A percentile compares a stretch with the other conserved stretches of the same genome.
These are phyloP conservation scores for Characodon lateralis DNA, from an alignment of 2,797 vertebrate species.

Conservation along the genomic window DNA sequence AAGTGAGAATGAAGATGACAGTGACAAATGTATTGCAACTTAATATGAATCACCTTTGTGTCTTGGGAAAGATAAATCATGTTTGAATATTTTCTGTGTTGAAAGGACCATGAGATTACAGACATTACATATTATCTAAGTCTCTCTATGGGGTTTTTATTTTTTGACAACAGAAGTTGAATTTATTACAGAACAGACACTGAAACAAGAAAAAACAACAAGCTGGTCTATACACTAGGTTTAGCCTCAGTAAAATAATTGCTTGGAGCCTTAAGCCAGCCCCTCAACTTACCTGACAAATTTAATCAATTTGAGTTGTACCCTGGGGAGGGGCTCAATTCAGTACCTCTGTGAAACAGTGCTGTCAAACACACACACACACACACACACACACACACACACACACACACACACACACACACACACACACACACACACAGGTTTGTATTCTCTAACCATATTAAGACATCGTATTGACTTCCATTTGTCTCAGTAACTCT, in stretches of 20 bases:
- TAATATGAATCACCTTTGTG: slow-evolving; percentile 4
- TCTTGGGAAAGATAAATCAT: slow-evolving; percentile 5
- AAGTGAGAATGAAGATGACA: slow-evolving; percentile 6
- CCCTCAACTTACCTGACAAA: slow-evolving; percentile 75
- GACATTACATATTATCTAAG: slow-evolving; percentile 25
- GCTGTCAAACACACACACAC: slow-evolving; percentile 22
- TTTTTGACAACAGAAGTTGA: slow-evolving; percentile 40
- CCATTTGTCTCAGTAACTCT: background rate
- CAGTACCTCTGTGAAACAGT: slow-evolving; percentile 52
- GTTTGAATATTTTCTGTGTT: slow-evolving; percentile 32
- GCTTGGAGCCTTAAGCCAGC: slow-evolving; percentile 68
- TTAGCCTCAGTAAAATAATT: slow-evolving; percentile 75
- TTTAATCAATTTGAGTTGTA: slow-evolving; percentile 77
- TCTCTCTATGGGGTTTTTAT: slow-evolving; percentile 1
- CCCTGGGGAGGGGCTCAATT: slow-evolving; percentile 68
- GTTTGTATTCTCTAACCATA: background rate
- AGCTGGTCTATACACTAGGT: slow-evolving; percentile 53
- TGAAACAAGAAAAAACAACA: slow-evolving; percentile 31
- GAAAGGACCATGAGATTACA: slow-evolving; percentile 28
- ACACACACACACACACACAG: background rate
- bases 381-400: slow-evolving; percentile 21
- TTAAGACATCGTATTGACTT: background rate
- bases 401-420: slow-evolving; percentile 28
- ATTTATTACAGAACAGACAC: slow-evolving; percentile 37
- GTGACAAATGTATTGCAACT: slow-evolving; percentile 11